Evolutionary conservation across 2,797 vertebrate genomes (phyloP).

Genomic region (Pterois miles): DNA sequence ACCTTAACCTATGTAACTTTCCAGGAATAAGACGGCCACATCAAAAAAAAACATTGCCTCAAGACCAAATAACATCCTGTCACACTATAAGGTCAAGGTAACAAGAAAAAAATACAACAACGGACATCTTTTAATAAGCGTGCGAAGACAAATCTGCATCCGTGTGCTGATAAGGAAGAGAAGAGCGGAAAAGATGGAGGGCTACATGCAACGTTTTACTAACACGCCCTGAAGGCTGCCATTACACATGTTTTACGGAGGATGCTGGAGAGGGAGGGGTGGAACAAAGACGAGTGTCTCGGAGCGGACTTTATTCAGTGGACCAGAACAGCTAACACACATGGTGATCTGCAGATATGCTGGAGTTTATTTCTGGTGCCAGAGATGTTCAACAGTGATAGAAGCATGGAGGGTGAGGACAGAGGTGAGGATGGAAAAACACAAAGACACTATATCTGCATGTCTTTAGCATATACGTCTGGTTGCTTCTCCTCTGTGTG

Average conservation of each 20-base stretch:
- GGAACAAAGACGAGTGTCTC: slow-evolving; percentile 48
- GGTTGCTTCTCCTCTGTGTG: background rate
- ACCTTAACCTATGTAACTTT: background rate
- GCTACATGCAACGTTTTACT: slow-evolving; percentile 30
- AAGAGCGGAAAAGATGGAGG: slow-evolving; percentile 54
- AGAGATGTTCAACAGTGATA: slow-evolving; percentile 39
- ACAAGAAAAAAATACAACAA: background rate
- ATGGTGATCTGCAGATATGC: slow-evolving; percentile 8
- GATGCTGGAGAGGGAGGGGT: slow-evolving; percentile 43
- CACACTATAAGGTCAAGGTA: slow-evolving; percentile 35
- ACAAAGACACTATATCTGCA: background rate
- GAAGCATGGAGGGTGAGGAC: background rate
- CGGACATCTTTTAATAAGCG: slow-evolving; percentile 47
- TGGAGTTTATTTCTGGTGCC: slow-evolving; percentile 21
- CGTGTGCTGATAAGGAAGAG: slow-evolving; percentile 59
- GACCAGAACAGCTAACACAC: slow-evolving; percentile 19
- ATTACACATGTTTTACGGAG: slow-evolving; percentile 42
- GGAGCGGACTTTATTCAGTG: slow-evolving; percentile 36
- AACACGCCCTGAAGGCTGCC: slow-evolving; percentile 46
- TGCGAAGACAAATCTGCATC: slow-evolving; percentile 48
- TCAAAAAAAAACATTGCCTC: slow-evolving; percentile 8
- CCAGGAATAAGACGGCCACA: background rate
- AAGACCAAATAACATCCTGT: slow-evolving; percentile 34
- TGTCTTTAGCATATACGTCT: background rate
- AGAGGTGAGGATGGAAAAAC: background rate